Evolutionary conservation across 2,113 vertebrate genomes (phyloP).

Genomic region (Leiothrix lutea): DNA sequence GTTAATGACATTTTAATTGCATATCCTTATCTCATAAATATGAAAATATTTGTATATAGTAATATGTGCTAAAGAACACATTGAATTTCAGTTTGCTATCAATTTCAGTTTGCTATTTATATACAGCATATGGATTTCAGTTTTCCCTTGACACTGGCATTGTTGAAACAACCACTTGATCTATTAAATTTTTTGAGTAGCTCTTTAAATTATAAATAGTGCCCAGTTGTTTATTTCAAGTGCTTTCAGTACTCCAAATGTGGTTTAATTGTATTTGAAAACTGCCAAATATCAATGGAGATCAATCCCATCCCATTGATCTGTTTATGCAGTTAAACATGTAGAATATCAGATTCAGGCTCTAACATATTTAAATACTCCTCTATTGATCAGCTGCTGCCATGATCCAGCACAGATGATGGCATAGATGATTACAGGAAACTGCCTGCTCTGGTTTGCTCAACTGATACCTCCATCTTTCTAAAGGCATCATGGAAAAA

Average conservation of each 20-base stretch:
- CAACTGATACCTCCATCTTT: conserved; percentile 38
- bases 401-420: conserved; percentile 83
- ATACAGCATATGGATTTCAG: conserved; percentile 41
- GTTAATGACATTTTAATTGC: conserved; percentile 52
- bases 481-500: conserved; percentile 9
- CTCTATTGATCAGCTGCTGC: conserved; percentile 82
- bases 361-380: conserved; percentile 87
- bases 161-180: conserved; percentile 60
- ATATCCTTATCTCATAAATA: conserved; percentile 22
- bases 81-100: conserved; percentile 51
- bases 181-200: conserved; percentile 71
- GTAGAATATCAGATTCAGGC: conserved; percentile 82
- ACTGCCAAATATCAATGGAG: conserved; percentile 80
- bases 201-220: conserved; percentile 70
- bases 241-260: conserved; percentile 69
- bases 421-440: conserved; percentile 79
- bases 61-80: conserved; percentile 42
- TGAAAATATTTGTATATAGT: conserved; percentile 26
- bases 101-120: conserved; percentile 63
- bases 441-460: conserved; percentile 61
- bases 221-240: conserved; percentile 69
- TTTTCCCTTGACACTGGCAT: conserved; percentile 44
- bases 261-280: conserved; percentile 87
- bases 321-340: conserved; percentile 81
- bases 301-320: conserved; percentile 81